These are phyloP conservation scores for Euschistus heros DNA, from an alignment of 1,140 invertebrate species.

Conservation along the genomic window DNA sequence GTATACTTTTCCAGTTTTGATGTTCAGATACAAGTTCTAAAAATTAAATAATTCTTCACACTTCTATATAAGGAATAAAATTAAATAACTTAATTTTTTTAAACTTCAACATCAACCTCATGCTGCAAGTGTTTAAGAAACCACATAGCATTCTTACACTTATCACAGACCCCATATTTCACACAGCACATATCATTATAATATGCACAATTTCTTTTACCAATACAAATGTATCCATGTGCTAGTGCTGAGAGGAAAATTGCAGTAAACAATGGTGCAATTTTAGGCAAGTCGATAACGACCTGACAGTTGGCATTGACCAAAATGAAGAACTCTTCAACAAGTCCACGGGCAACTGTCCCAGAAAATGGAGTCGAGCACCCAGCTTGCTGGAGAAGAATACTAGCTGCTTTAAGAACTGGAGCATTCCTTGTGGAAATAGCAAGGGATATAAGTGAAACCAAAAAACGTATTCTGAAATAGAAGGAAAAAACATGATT, in stretches of 20 bases:
- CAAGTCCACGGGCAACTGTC: slow-evolving; percentile 57
- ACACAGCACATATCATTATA: too few species aligned
- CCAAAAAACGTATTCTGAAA: slow-evolving; percentile 53
- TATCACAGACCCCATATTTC: too few species aligned
- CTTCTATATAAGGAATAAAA: too few species aligned
- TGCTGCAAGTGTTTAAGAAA: too few species aligned
- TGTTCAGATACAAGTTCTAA: too few species aligned
- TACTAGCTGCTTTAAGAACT: slow-evolving; percentile 61
- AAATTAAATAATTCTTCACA: too few species aligned
- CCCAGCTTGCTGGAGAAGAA: slow-evolving; percentile 74
- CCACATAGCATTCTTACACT: too few species aligned
- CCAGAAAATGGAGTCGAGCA: slow-evolving; percentile 48
- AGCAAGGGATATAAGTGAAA: slow-evolving; percentile 64
- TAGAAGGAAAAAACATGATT: neutral
- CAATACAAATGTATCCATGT: slow-evolving; percentile 51
- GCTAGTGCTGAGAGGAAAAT: slow-evolving; percentile 69
- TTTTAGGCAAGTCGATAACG: slow-evolving; percentile 46
- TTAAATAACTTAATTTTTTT: too few species aligned
- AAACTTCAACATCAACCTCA: too few species aligned
- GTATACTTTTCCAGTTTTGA: too few species aligned
- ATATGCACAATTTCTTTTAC: slow-evolving; percentile 14
- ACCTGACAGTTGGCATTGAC: slow-evolving; percentile 32
- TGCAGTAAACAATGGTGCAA: slow-evolving; percentile 64
- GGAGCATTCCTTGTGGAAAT: slow-evolving; percentile 59
- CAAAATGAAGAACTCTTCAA: slow-evolving; percentile 67